phyloP scores from a whole-genome alignment of 2,797 vertebrate genomes.

The Periophthalmus magnuspinnatus region DNA sequence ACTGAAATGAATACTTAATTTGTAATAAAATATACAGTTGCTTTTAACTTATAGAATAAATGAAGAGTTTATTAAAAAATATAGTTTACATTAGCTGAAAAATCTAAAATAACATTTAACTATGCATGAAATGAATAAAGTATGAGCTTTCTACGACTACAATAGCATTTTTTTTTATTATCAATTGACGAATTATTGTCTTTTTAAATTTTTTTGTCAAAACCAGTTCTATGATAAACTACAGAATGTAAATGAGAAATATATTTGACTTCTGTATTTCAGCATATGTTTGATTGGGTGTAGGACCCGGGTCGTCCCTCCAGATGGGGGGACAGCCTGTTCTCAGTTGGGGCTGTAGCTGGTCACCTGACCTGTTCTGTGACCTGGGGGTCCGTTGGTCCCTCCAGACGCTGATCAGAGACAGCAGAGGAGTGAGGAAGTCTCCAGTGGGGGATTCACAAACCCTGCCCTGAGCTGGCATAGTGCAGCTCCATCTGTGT shows the following conservation, averaged over 20 bases:
- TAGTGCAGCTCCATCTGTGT: constrained; percentile 97
- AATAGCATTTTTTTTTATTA: too few species aligned
- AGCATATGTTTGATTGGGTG: neutral
- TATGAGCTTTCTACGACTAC: neutral
- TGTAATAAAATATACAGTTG: neutral
- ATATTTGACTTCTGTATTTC: neutral
- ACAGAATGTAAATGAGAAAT: neutral
- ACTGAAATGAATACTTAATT: neutral
- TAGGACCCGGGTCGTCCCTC: constrained; percentile 79
- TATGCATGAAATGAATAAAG: neutral
- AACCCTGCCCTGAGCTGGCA: constrained; percentile 84
- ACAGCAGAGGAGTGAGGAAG: constrained; percentile 72
- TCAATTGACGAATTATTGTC: too few species aligned
- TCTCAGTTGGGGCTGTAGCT: constrained; percentile 80
- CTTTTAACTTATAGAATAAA: too few species aligned
- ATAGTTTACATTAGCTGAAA: neutral
- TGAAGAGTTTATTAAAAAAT: too few species aligned
- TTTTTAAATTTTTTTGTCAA: too few species aligned
- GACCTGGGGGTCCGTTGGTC: constrained; percentile 66
- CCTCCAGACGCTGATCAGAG: constrained; percentile 78
- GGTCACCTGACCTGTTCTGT: constrained; percentile 60
- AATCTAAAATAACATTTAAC: too few species aligned
- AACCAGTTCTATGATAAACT: neutral
- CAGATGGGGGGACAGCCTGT: constrained; percentile 75
- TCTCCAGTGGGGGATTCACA: constrained; percentile 80